These are phyloP conservation scores for Sinella curviseta DNA, from an alignment of 1,140 invertebrate genomes.

Conservation along the genomic window DNA sequence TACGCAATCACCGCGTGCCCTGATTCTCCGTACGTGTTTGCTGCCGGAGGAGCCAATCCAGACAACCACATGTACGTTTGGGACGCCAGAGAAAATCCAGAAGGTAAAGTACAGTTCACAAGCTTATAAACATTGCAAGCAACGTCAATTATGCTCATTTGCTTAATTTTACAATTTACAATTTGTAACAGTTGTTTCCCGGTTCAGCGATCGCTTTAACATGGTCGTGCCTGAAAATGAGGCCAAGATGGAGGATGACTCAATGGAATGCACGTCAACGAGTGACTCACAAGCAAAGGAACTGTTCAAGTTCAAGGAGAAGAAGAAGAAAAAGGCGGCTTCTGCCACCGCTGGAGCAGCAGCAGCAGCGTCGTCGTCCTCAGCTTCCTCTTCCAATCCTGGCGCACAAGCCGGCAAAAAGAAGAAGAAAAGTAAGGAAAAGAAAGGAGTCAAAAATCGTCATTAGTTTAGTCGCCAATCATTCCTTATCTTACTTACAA, in stretches of 20 bases:
- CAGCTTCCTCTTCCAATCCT: no score
- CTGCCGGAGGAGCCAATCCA: slow-evolving; percentile 80
- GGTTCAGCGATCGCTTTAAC: neutral
- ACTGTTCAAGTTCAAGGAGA: neutral
- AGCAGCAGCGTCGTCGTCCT: neutral
- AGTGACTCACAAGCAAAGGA: neutral
- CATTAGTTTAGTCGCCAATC: neutral
- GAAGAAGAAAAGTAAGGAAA: neutral
- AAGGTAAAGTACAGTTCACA: neutral
- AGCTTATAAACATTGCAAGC: no score
- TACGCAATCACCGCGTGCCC: slow-evolving; percentile 74
- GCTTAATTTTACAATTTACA: neutral
- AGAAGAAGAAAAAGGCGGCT: neutral
- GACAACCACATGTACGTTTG: slow-evolving; percentile 74
- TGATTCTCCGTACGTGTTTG: slow-evolving; percentile 76
- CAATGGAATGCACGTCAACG: neutral
- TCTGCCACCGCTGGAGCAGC: neutral
- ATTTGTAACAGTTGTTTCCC: neutral
- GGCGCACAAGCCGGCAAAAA: neutral
- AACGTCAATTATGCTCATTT: neutral
- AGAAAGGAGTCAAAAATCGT: neutral
- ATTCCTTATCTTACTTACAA: neutral
- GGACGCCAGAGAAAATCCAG: slow-evolving; percentile 56
- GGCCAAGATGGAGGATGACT: neutral
- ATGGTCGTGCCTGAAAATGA: neutral